Base-by-base conservation (phyloP, 2,888 invertebrate genomes). In the Dioctria rufipes region DNA sequence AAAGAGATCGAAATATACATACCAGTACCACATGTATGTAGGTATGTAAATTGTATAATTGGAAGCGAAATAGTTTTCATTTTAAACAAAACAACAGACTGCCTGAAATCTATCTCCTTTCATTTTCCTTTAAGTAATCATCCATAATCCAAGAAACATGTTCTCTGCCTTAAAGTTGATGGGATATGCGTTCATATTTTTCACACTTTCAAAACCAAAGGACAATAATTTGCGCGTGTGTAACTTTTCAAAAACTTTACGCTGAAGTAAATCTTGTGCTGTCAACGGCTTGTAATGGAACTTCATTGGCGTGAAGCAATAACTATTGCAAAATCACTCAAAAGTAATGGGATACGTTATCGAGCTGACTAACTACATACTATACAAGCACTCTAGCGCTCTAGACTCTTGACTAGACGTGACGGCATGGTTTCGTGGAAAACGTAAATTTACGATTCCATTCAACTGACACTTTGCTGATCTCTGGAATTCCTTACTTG, bases 381-480 rank as follows among this genome's bases (percentile, higher is more conserved):
- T 25, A 25, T 25, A 25, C 25, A 25, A 25, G 25, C 25, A 1
- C 25, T 25, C 25, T 25, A 25, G 25, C 25, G 25, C 25, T 25
- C 25, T 25, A 65, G 13, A 42, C 42, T 66, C 51, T 43, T 43
- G 58, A 65, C 49, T 66, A 66, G 60, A 13, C 58, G 58, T 8
- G 46, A n/a, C 37, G 49, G 11, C 65, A 8, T 46, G 46, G 8
- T 46, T 79, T 81, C 58, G 73, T 71, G 60, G 60, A 81, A 81
- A 71, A 69, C 78, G 63, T 78, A 78, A 78, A 81, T 81, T 81
- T 81, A 81, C 77, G 81, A 81, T 78, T 46, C 54, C 66, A 81
- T 81, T 81, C 81, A 81, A 78, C 71, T 81, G 81, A 67, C 78
- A 81, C 71, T 81, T 71, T 81, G 51, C 71, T 71, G 71, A 71